These are phyloP conservation scores for Pachypanchax playfairii DNA, from an alignment of 2,113 vertebrate species.

Conservation along the genomic window DNA sequence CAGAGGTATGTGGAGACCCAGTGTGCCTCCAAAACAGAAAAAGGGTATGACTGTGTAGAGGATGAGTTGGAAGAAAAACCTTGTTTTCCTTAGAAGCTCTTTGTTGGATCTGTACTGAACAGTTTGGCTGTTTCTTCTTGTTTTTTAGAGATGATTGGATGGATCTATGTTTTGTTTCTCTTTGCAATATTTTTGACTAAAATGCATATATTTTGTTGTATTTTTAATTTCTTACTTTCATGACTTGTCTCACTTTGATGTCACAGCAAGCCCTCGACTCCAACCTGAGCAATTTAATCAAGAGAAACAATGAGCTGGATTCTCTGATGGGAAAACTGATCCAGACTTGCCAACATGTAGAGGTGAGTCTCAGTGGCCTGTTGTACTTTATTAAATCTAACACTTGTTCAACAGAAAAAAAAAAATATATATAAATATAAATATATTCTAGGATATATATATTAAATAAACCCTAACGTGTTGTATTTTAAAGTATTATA, in stretches of 20 bases:
- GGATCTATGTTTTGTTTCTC: too few relatives aligned
- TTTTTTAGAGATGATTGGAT: too few relatives aligned
- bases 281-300: slow-evolving; percentile 91
- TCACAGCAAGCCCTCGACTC: slow-evolving; percentile 92
- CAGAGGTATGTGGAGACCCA: slow-evolving; percentile 60
- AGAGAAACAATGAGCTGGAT: slow-evolving; percentile 96
- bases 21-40: neutral
- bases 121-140: neutral
- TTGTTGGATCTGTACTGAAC: neutral
- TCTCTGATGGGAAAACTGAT: slow-evolving; percentile 93
- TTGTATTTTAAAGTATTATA: too few relatives aligned
- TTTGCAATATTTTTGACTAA: too few relatives aligned
- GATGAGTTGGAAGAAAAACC: neutral
- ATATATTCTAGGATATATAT: too few relatives aligned
- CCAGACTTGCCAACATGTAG: slow-evolving; percentile 95
- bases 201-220: neutral
- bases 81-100: neutral
- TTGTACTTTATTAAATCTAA: too few relatives aligned
- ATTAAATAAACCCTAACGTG: too few relatives aligned
- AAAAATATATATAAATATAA: too few relatives aligned
- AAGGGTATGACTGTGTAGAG: neutral
- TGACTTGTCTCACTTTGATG: too few relatives aligned
- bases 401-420: too few relatives aligned
- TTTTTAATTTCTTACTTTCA: slow-evolving; percentile 1
- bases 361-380: slow-evolving; percentile 82